phyloP scores from a whole-genome alignment of 1,140 invertebrate species.

The Leucophenga varia region DNA sequence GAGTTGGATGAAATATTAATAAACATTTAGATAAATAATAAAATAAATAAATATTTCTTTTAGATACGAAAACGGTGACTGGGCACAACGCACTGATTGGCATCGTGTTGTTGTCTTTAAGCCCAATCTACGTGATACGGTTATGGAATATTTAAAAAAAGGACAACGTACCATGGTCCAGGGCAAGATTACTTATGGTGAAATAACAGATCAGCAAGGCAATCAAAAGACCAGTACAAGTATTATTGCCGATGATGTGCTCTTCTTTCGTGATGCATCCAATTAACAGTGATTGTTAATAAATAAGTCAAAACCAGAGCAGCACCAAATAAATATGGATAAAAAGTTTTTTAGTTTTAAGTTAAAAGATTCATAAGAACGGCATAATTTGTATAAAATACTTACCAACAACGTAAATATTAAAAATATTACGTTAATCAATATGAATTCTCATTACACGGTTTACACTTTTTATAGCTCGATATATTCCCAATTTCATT shows the following conservation, averaged over 20 bases:
- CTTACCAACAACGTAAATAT: no score
- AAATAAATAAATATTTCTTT: background rate
- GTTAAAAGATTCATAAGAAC: no score
- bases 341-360: no score
- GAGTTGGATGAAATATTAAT: conserved; percentile 4
- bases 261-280: conserved; percentile 67
- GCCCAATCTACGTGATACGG: conserved; percentile 74
- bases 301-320: background rate
- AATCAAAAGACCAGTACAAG: conserved; percentile 70
- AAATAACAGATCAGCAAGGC: conserved; percentile 79
- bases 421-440: no score
- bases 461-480: no score
- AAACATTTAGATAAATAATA: no score
- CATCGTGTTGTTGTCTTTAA: conserved; percentile 87
- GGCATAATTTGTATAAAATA: no score
- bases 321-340: background rate
- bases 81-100: conserved; percentile 86
- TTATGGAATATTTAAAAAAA: conserved; percentile 79
- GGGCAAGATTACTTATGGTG: conserved; percentile 82
- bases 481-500: no score
- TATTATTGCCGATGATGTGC: conserved; percentile 83
- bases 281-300: conserved; percentile 16
- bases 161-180: conserved; percentile 82
- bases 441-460: no score
- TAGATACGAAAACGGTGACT: conserved; percentile 70